Percentiles rank a stretch among this genome's conserved stretches.
Conservation (phyloP, 2,888 invertebrate species). For the Pomacea canaliculata region DNA sequence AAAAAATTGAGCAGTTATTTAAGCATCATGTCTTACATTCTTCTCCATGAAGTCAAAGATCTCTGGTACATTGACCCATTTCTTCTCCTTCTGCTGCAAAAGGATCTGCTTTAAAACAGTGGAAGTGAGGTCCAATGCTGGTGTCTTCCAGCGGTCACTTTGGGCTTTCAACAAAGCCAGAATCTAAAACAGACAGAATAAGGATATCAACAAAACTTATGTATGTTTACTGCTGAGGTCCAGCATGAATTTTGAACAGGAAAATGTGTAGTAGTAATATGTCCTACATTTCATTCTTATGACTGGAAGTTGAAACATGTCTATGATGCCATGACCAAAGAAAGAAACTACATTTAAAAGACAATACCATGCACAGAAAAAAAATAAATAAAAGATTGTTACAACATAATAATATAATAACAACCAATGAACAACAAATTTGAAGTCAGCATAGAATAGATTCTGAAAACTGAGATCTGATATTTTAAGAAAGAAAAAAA, state of each 20-base stretch:
- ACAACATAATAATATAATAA: no score
- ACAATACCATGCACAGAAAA: no score
- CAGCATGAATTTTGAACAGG: background rate
- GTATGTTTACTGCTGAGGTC: no score
- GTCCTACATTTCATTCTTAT: no score
- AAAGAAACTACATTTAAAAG: no score
- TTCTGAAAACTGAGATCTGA: no score
- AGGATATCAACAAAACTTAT: background rate
- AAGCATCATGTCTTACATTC: slow-evolving; percentile 9
- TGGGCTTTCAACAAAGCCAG: slow-evolving; percentile 8
- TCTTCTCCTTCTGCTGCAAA: background rate
- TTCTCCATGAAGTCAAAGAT: slow-evolving; percentile 15
- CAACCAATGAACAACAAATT: no score
- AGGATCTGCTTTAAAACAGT: slow-evolving; percentile 4
- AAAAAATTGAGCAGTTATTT: background rate
- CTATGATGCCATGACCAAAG: no score
- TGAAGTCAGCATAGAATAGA: no score
- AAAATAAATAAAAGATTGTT: no score
- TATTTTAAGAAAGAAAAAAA: background rate
- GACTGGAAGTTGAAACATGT: no score
- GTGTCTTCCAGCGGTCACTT: background rate
- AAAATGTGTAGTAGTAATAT: background rate
- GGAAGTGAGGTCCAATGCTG: background rate
- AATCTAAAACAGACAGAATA: slow-evolving; percentile 2
- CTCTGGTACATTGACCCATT: slow-evolving; percentile 10